Evolutionary conservation across 2,888 invertebrate species (phyloP), one percentile per base, ranked within the genome.

Genomic region (Microctonus hyperodae): DNA sequence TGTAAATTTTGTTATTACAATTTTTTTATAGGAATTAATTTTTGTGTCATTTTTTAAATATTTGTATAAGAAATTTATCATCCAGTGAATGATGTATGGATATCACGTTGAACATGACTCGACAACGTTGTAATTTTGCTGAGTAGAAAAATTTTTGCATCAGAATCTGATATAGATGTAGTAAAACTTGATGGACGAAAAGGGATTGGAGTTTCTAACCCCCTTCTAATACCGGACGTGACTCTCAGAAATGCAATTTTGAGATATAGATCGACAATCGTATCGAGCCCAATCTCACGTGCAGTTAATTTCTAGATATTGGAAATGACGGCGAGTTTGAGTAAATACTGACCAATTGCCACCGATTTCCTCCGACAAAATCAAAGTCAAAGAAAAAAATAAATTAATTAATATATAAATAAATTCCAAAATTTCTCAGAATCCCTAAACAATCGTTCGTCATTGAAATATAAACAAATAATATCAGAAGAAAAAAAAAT

Each of bases 291-390:
- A 69, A 72, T 69, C 58, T 69, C 64, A 55, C 67, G 65, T 40
- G 40, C 61, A 67, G 65, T 65, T 69, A 65, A 71, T 71, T 71
- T 64, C 70, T 48, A 64, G 70, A 69, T 64, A 67, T 67, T 70
- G 61, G 61, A 55, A 63, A 55, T 40, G 33, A n/a, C 28, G 53
- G n/a, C 13, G 5, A 28, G 13, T 25, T n/a, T n/a, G 23, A 53
- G 28, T 1, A 28, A 13, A 51, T 23, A 50, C 25, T 6, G 11
- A 1, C 37, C n/a, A 44, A 63, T 63, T 63, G 37, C 40, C 64
- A 10, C 50, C 48, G 31, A 64, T 50, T 50, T 58, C 58, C 37
- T 13, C 37, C 16, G 6, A 28, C 11, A 28, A 53, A 28, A 53
- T 22, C 55, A 55, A 63, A 51, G 22, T 3, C 11, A 51, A 7